A percentile compares a stretch with the other conserved stretches of the same genome.
phyloP scores from a whole-genome alignment of 2,888 invertebrate genomes.

The Falcaria lacertinaria region DNA sequence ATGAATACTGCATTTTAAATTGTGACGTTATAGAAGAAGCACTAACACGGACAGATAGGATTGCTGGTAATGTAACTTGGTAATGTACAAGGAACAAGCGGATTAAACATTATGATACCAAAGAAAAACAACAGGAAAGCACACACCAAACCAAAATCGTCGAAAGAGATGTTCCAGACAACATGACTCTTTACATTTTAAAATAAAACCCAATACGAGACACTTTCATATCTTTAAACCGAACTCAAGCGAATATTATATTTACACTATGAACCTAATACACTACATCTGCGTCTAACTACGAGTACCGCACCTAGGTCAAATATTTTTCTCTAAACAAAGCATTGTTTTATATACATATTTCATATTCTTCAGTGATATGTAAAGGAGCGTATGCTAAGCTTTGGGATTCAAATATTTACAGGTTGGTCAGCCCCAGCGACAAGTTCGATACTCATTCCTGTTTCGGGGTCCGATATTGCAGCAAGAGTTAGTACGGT shows the following conservation, averaged over 20 bases:
- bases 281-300: slow-evolving; percentile 20
- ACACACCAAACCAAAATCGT: slow-evolving; percentile 29
- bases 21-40: slow-evolving; percentile 6
- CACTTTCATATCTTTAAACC: background rate
- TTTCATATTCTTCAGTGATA: slow-evolving; percentile 29
- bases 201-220: background rate
- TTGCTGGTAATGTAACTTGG: too few species aligned
- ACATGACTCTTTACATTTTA: slow-evolving; percentile 19
- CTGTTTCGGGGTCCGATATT: slow-evolving; percentile 9
- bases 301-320: too few species aligned
- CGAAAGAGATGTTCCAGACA: slow-evolving; percentile 74
- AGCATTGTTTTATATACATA: slow-evolving; percentile 22
- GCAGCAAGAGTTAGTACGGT: slow-evolving; percentile 18
- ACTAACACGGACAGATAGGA: slow-evolving; percentile 17
- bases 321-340: slow-evolving; percentile 19
- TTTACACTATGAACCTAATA: too few species aligned
- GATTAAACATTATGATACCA: slow-evolving; percentile 20
- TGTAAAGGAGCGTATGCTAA: slow-evolving; percentile 48
- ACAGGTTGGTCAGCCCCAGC: slow-evolving; percentile 54
- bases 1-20: slow-evolving; percentile 14
- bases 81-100: too few species aligned
- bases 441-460: slow-evolving; percentile 29
- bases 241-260: background rate
- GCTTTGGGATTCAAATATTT: slow-evolving; percentile 43
- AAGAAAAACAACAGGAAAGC: slow-evolving; percentile 23